phyloP scores from a whole-genome alignment of 64 coral and sea anemone species.

The Pocillopora verrucosa region DNA sequence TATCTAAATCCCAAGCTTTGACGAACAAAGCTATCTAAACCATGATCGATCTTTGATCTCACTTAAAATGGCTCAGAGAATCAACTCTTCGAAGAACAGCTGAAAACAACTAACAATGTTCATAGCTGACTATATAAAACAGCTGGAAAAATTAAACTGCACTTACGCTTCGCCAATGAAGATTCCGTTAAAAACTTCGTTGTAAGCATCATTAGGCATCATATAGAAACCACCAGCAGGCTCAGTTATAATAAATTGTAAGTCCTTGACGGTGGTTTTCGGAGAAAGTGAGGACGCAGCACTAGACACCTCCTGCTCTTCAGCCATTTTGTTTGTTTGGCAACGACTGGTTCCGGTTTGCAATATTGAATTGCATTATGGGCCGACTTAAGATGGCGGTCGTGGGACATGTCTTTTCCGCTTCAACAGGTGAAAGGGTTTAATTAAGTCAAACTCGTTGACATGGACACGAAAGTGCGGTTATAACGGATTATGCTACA shows the following conservation, averaged over 20 bases:
- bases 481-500: background rate
- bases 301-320: background rate
- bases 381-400: slow-evolving; percentile 1
- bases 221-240: slow-evolving; percentile 19
- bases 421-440: too few species aligned
- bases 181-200: slow-evolving; percentile 83
- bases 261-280: slow-evolving; percentile 37
- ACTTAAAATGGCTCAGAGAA: too few species aligned
- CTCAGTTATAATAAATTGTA: slow-evolving; percentile 47
- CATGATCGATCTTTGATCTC: too few species aligned
- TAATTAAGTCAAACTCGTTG: too few species aligned
- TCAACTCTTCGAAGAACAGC: too few species aligned
- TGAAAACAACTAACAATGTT: background rate
- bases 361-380: slow-evolving; percentile 15
- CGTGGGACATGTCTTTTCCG: background rate
- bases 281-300: too few species aligned
- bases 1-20: too few species aligned
- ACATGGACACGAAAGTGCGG: too few species aligned
- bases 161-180: slow-evolving; percentile 74
- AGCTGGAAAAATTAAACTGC: background rate
- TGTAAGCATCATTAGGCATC: slow-evolving; percentile 41
- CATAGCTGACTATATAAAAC: background rate
- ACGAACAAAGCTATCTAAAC: too few species aligned
- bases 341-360: background rate
- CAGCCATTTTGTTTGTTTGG: slow-evolving; percentile 3